Evolutionary conservation across 1,140 invertebrate species (phyloP), one percentile per base, ranked within the genome.

Genomic region (Apis laboriosa): DNA sequence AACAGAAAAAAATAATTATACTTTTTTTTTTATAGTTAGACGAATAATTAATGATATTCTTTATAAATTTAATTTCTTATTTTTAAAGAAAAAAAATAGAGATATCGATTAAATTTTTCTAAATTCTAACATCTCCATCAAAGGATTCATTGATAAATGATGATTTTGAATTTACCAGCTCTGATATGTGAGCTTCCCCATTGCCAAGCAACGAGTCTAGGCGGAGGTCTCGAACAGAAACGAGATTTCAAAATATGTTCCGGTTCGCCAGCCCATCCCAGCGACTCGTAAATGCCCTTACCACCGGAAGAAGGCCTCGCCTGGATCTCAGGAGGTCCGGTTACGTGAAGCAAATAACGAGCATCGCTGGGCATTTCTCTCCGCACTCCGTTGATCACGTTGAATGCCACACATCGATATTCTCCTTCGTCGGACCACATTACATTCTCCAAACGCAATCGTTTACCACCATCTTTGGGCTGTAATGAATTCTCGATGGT

Each of bases 121-220:
- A 53, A 13, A 55, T 19, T 60, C 8, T 21, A 61, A 11, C 12
- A 61, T 61, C 8, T 4, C 21, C 9, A 63, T 4, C 4, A 28
- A 7, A n/a, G 4, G 21, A 61, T 11, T 11, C 9, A 61, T 28
- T 7, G 24, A 63, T 12, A 24, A 63, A 24, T 24, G 24, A 15
- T 9, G 24, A 28, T 58, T 19, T 58, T 9, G 58, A 73, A 24
- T 49, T 70, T 83, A 93, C 94, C 94, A 75, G 93, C 92, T 80
- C 92, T 89, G 55, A 94, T 92, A 49, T 94, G 92, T 21, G 91
- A 92, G 73, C 93, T 94, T 12, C 94, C 94, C 94, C 94, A 94
- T 70, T 94, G 90, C 94, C 94, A 94, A 56, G 93, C 92, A 58
- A 94, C 93, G 19, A 93, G 70, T 75, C 89, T 87, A 1, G 94